Base-by-base conservation (phyloP, 2,888 invertebrate genomes). In the Pharmacophagus antenor region DNA sequence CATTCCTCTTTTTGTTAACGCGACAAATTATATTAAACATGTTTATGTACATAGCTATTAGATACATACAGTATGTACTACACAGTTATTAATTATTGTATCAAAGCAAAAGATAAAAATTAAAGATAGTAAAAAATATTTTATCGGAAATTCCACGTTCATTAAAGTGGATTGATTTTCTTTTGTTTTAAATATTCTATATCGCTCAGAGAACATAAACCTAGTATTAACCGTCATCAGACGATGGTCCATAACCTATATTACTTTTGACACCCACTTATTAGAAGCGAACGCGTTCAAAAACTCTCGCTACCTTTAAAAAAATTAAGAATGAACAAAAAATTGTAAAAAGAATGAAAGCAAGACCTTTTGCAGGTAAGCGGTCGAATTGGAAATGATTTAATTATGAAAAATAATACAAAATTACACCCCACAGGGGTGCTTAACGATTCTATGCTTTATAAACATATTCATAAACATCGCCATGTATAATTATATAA, bases 181-280 rank as follows among this genome's bases (percentile, higher is more conserved):
- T 15, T 37, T 8, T 10, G n/a, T 37, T n/a, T 15, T 37, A 37
- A 37, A 2, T n/a, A 15, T 37, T 23, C 23, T 44, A 17, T 44
- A n/a, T n/a, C 18, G 18, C 10, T 18, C 42, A 44, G 18, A 18
- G 17, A 44, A 44, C 17, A 18, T 21, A 54, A 55, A 44, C 46
- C 55, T 54, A 51, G 42, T 5, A 55, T 60, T 60, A 55, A 37
- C 37, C 23, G 18, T 25, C 51, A 55, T 21, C 37, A 18, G 22
- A 55, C 42, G 49, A 17, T n/a, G 44, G 10, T 50, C 21, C 20
- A 31, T 50, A 46, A 42, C 31, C 20, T 50, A 46, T 51, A 50
- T 42, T 52, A 46, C 44, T 15, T 23, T 18, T 51, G 60, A 60
- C 55, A 60, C 49, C 60, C 44, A 37, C 60, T 60, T 55, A 55